A percentile compares a stretch with the other conserved stretches of the same genome.
Evolutionary conservation across 2,113 vertebrate species (phyloP).

Genomic region (Sinosuthora webbiana): DNA sequence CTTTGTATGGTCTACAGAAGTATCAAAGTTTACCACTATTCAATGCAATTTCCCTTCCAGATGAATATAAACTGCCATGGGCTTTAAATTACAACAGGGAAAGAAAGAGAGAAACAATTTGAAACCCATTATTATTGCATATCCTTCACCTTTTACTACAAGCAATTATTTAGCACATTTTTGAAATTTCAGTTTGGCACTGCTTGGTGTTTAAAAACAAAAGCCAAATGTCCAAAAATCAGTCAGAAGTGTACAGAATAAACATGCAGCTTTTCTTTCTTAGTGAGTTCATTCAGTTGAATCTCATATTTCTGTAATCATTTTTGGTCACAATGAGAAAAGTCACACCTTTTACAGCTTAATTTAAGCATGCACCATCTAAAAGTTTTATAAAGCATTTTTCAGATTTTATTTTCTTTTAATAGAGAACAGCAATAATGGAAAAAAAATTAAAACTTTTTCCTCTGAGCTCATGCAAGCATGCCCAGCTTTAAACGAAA

Average conservation of each 20-base stretch:
- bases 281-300: not conserved
- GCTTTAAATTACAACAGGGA: not conserved
- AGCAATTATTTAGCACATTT: not conserved
- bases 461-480: not conserved
- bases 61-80: not conserved
- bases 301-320: not conserved
- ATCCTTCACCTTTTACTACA: not conserved
- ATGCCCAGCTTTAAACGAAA: not conserved
- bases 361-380: not conserved
- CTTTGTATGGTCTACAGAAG: not conserved
- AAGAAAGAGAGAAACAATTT: not conserved
- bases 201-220: not conserved
- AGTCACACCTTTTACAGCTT: not conserved
- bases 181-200: not conserved
- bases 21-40: not conserved
- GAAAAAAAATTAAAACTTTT: not conserved
- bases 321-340: not conserved
- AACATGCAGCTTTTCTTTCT: not conserved
- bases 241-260: not conserved
- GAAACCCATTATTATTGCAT: not conserved
- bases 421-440: not conserved
- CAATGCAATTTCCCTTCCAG: not conserved
- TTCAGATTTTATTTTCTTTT: not conserved
- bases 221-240: not conserved
- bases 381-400: not conserved